phyloP scores from a whole-genome alignment of 2,113 vertebrate species.

The Misgurnus mizolepis region DNA sequence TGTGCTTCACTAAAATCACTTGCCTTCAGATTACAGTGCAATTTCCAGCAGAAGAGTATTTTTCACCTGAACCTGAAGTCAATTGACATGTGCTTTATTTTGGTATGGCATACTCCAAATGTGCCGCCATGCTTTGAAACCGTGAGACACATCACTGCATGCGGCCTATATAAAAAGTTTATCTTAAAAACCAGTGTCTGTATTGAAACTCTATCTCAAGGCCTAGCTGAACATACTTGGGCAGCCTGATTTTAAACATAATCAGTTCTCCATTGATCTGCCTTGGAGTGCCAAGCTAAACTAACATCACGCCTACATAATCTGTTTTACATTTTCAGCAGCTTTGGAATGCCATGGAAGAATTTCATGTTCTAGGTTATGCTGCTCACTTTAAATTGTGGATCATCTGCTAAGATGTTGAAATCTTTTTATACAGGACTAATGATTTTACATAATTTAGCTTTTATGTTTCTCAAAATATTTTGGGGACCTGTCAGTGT shows the following conservation, averaged over 20 bases:
- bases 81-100: neutral
- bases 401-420: neutral
- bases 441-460: slow-evolving; percentile 10
- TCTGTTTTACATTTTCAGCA: slow-evolving; percentile 24
- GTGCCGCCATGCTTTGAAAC: neutral
- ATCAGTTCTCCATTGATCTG: slow-evolving; percentile 24
- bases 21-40: neutral
- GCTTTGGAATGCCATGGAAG: slow-evolving; percentile 22
- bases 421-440: slow-evolving; percentile 17
- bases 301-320: slow-evolving; percentile 24
- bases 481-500: neutral
- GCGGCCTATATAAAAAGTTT: neutral
- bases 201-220: slow-evolving; percentile 30
- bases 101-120: neutral
- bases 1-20: slow-evolving; percentile 10
- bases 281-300: slow-evolving; percentile 18
- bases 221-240: neutral
- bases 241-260: slow-evolving; percentile 36
- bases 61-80: neutral
- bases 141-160: neutral
- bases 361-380: slow-evolving; percentile 34
- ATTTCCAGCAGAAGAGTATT: neutral
- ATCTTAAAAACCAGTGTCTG: slow-evolving; percentile 19
- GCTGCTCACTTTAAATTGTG: slow-evolving; percentile 8
- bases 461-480: neutral